phyloP scores from a whole-genome alignment of 2,797 vertebrate genomes.

The Coregonus suidteri region DNA sequence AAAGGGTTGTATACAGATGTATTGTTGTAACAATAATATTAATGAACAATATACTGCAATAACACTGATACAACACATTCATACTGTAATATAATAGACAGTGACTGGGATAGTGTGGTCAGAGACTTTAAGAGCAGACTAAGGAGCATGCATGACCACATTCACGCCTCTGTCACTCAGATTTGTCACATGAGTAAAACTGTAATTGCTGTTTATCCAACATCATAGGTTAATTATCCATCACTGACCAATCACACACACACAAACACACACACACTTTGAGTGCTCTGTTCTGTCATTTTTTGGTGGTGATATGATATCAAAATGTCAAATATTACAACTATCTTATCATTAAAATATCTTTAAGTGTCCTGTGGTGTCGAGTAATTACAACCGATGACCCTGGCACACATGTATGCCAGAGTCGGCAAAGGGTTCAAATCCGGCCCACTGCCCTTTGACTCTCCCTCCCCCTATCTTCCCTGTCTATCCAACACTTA shows the following conservation, averaged over 20 bases:
- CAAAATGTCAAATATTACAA: background rate
- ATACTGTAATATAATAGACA: background rate
- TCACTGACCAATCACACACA: constrained; percentile 38
- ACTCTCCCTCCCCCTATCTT: too few species aligned
- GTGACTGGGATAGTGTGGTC: background rate
- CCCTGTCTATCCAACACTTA: too few species aligned
- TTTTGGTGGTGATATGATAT: too few species aligned
- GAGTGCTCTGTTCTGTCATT: background rate
- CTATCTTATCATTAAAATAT: background rate
- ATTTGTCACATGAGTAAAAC: constrained; percentile 68
- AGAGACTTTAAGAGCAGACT: constrained; percentile 6
- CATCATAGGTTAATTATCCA: constrained; percentile 66
- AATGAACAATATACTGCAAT: background rate
- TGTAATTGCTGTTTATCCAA: constrained; percentile 71
- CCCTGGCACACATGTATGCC: too few species aligned
- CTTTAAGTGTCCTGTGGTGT: background rate
- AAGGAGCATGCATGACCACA: constrained; percentile 28
- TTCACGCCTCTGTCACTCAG: constrained; percentile 63
- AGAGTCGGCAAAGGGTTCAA: too few species aligned
- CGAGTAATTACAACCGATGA: too few species aligned
- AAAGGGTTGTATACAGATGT: too few species aligned
- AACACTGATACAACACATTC: background rate
- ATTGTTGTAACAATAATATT: background rate
- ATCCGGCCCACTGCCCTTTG: too few species aligned
- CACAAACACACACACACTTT: background rate